These are phyloP conservation scores for Pelobates fuscus DNA, from an alignment of 2,113 vertebrate species.

Conservation along the genomic window DNA sequence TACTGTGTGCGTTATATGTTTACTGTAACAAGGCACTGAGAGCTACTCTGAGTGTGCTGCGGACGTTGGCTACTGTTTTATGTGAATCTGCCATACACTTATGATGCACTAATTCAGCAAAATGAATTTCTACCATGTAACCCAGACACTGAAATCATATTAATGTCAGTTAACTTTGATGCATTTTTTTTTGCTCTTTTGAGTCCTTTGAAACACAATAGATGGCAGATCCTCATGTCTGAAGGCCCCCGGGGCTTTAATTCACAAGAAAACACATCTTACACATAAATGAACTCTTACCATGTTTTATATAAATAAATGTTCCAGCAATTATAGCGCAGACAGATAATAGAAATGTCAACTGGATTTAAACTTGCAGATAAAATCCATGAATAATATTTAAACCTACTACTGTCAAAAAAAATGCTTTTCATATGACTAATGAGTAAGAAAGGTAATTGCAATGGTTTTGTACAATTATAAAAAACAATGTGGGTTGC, in stretches of 20 bases:
- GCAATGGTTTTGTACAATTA: no score
- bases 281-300: slow-evolving; percentile 31
- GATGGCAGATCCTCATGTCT: slow-evolving; percentile 22
- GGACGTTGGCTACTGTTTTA: no score
- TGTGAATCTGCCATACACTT: no score
- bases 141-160: slow-evolving; percentile 22
- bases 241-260: slow-evolving; percentile 1
- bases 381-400: neutral
- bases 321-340: neutral
- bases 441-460: no score
- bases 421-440: neutral
- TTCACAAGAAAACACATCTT: slow-evolving; percentile 21
- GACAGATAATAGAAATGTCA: neutral
- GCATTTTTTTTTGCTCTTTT: neutral
- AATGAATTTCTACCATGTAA: neutral
- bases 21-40: no score
- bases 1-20: no score
- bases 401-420: neutral
- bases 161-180: neutral
- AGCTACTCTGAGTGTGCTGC: no score
- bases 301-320: slow-evolving; percentile 27
- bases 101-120: neutral
- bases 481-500: no score
- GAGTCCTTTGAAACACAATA: neutral
- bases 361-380: neutral